Base-by-base conservation (phyloP, 2,113 vertebrate genomes). In the Ptilorrhoa leucosticta region DNA sequence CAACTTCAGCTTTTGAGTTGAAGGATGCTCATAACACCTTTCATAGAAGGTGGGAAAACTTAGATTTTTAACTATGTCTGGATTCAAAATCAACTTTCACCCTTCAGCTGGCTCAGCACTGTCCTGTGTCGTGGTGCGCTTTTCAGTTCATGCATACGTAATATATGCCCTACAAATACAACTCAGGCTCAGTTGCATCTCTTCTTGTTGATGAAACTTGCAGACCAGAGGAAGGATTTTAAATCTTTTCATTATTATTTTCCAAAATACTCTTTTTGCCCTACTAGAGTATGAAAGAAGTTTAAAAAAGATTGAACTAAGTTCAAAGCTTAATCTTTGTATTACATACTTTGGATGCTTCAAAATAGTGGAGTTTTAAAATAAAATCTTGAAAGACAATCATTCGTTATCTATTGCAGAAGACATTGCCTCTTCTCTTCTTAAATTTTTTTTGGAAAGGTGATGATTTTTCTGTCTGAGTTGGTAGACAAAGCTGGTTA, bases 81-180 rank as follows among this genome's bases (percentile, higher is more conserved):
- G 45, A 72, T 83, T 86, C 53, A 65, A 10, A 80, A 93, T 87
- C 33, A 85, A 13, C 61, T 85, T 94, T 90, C 72, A 48, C 42
- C 54, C 71, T 90, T 94, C 48, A 76, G 18, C 53, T 90, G 88
- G 54, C 79, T 83, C 75, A 77, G 50, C 33, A 18, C 15, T 57
- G 45, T 60, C 53, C 4, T 7, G 35, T 57, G 69, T 66, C 56
- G 78, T 30, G 27, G 42, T 75, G 75, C 82, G 44, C 54, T 82
- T 83, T 72, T 77, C 85, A 58, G 78, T 61, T 86, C 42, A 57
- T 28, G 48, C 61, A 60, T 76, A 26, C 1, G 0, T 56, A 79
- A 88, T 40, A 22, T 2, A 2, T 70, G 64, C 44, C 33, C 72
- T 92, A 40, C 86, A n/a, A 66, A 68, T 63, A 69, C 10, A 57